Conservation (phyloP, 2,113 vertebrate species). For the Lucifuga dentata region DNA sequence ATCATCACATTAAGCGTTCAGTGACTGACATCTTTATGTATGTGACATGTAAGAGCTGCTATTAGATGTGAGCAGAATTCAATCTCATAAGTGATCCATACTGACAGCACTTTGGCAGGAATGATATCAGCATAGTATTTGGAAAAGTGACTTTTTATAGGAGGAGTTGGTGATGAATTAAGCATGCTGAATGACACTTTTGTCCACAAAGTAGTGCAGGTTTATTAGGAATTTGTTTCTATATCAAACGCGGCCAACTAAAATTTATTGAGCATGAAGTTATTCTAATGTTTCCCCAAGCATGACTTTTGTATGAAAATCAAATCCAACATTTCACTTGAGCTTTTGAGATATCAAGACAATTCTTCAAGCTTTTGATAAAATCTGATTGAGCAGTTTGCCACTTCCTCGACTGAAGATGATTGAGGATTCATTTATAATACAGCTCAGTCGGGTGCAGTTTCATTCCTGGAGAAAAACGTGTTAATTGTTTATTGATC, state of each 20-base stretch:
- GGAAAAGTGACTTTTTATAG: constrained; percentile 73
- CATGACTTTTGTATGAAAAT: constrained; percentile 55
- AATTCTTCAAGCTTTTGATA: constrained; percentile 9
- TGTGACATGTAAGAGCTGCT: constrained; percentile 47
- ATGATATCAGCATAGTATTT: constrained; percentile 58
- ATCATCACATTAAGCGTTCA: constrained; percentile 38
- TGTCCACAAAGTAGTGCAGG: constrained; percentile 24
- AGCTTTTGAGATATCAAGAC: background rate
- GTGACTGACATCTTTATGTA: constrained; percentile 63
- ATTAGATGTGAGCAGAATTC: constrained; percentile 46
- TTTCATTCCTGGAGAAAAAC: constrained; percentile 7
- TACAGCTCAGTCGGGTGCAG: background rate
- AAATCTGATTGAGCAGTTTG: constrained; percentile 14
- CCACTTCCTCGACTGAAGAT: constrained; percentile 12
- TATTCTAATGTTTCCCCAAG: constrained; percentile 49
- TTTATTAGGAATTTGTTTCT: constrained; percentile 49
- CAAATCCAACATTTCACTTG: background rate
- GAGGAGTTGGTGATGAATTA: constrained; percentile 36
- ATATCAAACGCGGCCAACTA: constrained; percentile 22
- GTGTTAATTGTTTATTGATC: constrained; percentile 47
- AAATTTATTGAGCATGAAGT: constrained; percentile 53
- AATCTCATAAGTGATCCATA: constrained; percentile 71
- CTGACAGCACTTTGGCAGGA: constrained; percentile 10
- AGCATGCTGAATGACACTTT: constrained; percentile 41
- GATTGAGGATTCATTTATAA: constrained; percentile 2